These are phyloP conservation scores for Lagopus muta DNA, from an alignment of 2,113 vertebrate genomes.

Conservation along the genomic window DNA sequence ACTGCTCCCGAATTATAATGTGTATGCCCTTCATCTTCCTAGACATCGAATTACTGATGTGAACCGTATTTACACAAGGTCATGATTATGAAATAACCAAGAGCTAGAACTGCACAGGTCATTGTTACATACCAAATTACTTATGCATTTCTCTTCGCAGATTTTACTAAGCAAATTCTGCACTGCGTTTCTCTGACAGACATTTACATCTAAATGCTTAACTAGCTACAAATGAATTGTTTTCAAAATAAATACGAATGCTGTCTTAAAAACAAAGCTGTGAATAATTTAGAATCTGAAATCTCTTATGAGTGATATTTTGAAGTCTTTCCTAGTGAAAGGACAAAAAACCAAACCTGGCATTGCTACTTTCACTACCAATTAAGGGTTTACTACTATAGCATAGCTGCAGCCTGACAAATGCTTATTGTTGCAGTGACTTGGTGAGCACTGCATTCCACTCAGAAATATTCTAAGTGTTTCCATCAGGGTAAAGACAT, in stretches of 20 bases:
- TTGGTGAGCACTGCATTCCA: slow-evolving; percentile 49
- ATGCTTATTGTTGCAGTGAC: slow-evolving; percentile 38
- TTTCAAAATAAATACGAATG: slow-evolving; percentile 16
- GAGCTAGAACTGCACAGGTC: neutral
- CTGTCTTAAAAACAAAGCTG: neutral
- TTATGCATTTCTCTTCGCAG: neutral
- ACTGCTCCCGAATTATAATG: neutral
- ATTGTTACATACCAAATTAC: neutral
- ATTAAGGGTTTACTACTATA: slow-evolving; percentile 39
- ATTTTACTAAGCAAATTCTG: neutral
- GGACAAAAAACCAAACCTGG: neutral
- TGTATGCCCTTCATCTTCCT: rapidly evolving
- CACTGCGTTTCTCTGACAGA: neutral
- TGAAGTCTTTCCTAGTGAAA: neutral
- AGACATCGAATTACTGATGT: neutral
- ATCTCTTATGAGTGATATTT: neutral
- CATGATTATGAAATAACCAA: neutral
- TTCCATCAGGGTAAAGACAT: slow-evolving; percentile 48
- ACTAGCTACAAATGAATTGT: neutral
- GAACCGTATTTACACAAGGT: neutral
- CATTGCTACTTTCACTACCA: neutral
- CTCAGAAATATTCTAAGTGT: slow-evolving; percentile 50
- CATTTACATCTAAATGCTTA: neutral
- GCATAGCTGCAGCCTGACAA: slow-evolving; percentile 27
- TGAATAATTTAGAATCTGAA: slow-evolving; percentile 8